Percentiles rank a stretch among this genome's conserved stretches.
Evolutionary conservation across 2,113 vertebrate genomes (phyloP).

Genomic region (Galemys pyrenaicus): DNA sequence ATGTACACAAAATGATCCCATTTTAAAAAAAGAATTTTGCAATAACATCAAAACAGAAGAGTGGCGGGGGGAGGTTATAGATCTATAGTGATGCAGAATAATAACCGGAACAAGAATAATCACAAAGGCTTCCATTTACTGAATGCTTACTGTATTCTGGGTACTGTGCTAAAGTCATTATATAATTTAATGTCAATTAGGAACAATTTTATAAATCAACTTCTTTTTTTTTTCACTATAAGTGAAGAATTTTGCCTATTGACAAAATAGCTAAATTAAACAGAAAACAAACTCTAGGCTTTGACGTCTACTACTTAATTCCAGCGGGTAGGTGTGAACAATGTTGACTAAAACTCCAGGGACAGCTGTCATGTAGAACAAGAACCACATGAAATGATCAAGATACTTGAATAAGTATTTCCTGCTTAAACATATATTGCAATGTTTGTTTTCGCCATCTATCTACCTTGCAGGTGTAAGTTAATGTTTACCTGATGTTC

Average conservation of each 20-base stretch:
- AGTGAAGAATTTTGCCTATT: neutral
- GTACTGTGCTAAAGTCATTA: neutral
- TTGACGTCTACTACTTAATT: neutral
- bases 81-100: neutral
- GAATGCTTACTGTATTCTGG: neutral
- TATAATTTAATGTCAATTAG: slow-evolving; percentile 8
- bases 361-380: neutral
- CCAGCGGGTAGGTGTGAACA: neutral
- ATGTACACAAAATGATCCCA: too few species aligned
- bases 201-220: neutral
- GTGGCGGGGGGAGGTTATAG: neutral
- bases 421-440: slow-evolving; percentile 1
- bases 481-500: neutral
- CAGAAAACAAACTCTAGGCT: neutral
- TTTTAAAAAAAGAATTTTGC: too few species aligned
- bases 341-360: neutral
- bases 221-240: neutral
- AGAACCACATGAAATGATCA: neutral
- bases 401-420: slow-evolving; percentile 7
- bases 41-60: slow-evolving; percentile 5
- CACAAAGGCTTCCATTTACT: neutral
- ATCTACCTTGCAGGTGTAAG: neutral
- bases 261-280: neutral
- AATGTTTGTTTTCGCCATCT: neutral
- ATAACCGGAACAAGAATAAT: neutral